Evolutionary conservation across 2,113 vertebrate species (phyloP), one percentile per base, ranked within the genome.

Genomic region (Alethe diademata): DNA sequence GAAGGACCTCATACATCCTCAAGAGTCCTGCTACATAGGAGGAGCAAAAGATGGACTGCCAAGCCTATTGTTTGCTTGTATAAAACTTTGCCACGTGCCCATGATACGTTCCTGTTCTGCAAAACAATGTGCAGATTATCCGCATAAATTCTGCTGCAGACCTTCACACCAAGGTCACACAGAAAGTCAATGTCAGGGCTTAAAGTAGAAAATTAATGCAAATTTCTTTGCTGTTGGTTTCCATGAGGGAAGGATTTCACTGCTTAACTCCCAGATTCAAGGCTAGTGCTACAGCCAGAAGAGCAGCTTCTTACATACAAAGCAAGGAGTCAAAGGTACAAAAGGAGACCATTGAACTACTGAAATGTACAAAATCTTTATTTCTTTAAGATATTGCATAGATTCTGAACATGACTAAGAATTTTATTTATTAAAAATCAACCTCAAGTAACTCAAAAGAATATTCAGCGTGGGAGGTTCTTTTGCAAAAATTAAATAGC

Each of bases 361-460:
- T 29, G 22, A 76, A 91, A 82, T 38, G 9, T 66, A 47, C 71
- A 6, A 61, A 83, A 76, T 79, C 73, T 70, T 84, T 71, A 69
- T 79, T 81, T 82, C 78, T 91, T 91, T 88, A 94, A 94, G 90
- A 53, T 79, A 88, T 47, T 36, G n/a, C 93, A 96, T 66, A 90
- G 78, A 88, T 92, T 90, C 56, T 94, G 67, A 67, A 92, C 88
- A 91, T 96, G 92, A 97, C 95, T 96, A 97, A 96, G 96, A 96
- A 67, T 94, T 96, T 96, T 96, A 96, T 95, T 96, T 90, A 96
- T 95, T 92, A 97, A 96, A 95, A 95, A 86, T 74, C 92, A 95
- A 88, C 93, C 90, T 76, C 95, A 96, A 97, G 92, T 94, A 96
- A 93, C 93, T 96, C 88, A 86, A 90, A 90, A 86, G 94, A 96